Conservation (phyloP, 1,140 invertebrate species). For the Bombus impatiens region DNA sequence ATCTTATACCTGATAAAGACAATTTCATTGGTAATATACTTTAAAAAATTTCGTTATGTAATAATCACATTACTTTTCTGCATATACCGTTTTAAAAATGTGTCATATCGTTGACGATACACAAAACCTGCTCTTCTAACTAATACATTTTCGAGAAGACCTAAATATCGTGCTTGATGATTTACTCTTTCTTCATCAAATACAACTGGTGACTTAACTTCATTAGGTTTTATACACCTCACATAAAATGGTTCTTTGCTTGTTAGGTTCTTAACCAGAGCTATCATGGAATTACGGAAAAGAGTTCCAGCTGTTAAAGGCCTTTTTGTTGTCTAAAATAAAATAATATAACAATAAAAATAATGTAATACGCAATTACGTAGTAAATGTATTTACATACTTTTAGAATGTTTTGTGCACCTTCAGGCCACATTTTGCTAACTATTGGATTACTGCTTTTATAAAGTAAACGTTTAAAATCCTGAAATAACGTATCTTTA, state of each 20-base stretch:
- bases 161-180: slow-evolving; percentile 96
- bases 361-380: neutral
- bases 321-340: slow-evolving; percentile 93
- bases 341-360: slow-evolving; percentile 14
- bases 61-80: neutral
- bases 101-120: slow-evolving; percentile 94
- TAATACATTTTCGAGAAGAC: slow-evolving; percentile 95
- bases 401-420: slow-evolving; percentile 93
- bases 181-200: slow-evolving; percentile 91
- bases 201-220: slow-evolving; percentile 91
- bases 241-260: slow-evolving; percentile 98
- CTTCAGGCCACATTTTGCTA: slow-evolving; percentile 97
- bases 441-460: slow-evolving; percentile 90
- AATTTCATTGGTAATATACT: slow-evolving; percentile 5
- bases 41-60: neutral
- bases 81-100: slow-evolving; percentile 89
- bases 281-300: slow-evolving; percentile 97
- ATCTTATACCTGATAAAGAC: slow-evolving; percentile 93
- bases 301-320: slow-evolving; percentile 95
- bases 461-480: slow-evolving; percentile 96
- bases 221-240: slow-evolving; percentile 98
- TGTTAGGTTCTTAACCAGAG: slow-evolving; percentile 93
- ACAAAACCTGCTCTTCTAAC: slow-evolving; percentile 97
- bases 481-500: slow-evolving; percentile 97
- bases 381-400: slow-evolving; percentile 77